Conservation (phyloP, 2,888 invertebrate genomes). For the Formica aserva region DNA sequence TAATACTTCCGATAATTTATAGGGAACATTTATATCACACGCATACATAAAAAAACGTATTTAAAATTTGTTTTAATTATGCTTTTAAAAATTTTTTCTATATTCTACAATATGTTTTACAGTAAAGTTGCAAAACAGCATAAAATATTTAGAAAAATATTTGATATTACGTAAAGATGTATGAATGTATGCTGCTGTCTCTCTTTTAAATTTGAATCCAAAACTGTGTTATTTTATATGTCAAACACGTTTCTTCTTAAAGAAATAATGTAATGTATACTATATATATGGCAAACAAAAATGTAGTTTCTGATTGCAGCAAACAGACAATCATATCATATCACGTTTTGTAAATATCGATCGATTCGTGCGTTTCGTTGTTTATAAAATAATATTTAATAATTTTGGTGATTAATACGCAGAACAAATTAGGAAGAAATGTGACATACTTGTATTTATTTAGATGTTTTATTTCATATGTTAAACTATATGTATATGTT, state of each 20-base stretch:
- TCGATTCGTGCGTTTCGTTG: not conserved
- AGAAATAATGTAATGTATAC: not conserved
- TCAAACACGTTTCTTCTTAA: not conserved
- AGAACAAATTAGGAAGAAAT: not conserved
- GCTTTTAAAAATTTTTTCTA: constrained; percentile 4
- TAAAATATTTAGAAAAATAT: not conserved
- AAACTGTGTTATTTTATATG: constrained; percentile 45
- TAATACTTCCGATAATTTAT: not conserved
- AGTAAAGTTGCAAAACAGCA: not conserved
- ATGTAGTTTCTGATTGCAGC: not conserved
- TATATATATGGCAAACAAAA: not conserved
- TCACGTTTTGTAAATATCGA: not conserved
- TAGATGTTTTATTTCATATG: not conserved
- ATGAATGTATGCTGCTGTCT: not conserved
- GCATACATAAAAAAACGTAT: not conserved
- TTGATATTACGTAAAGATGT: not conserved
- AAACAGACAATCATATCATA: not conserved
- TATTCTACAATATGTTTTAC: not conserved
- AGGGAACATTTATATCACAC: not conserved
- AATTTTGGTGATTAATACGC: not conserved
- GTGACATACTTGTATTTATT: not conserved
- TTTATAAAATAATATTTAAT: constrained; percentile 7
- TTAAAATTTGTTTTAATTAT: constrained; percentile 7
- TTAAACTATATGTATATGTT: not conserved
- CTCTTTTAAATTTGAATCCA: constrained; percentile 28